A percentile compares a stretch with the other conserved stretches of the same genome.
phyloP scores from a whole-genome alignment of 2,797 vertebrate genomes.

The Clarias pachynema region DNA sequence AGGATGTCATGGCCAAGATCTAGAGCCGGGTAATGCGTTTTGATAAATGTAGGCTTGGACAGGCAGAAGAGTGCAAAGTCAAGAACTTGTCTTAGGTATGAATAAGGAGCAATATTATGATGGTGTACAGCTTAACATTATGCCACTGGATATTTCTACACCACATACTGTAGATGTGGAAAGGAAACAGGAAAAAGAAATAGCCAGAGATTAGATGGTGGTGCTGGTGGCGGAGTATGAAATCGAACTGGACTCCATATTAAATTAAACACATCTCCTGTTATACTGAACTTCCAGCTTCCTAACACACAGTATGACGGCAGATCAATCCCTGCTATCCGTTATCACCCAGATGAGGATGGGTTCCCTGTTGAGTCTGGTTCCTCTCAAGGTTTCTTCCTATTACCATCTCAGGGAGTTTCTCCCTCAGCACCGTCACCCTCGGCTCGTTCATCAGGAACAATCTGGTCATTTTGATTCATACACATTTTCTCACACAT shows the following conservation, averaged over 20 bases:
- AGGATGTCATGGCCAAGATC: constrained; percentile 20
- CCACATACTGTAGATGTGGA: background rate
- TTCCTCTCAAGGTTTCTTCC: too few species aligned
- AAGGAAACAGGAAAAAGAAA: background rate
- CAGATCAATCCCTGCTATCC: too few species aligned
- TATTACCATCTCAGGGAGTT: too few species aligned
- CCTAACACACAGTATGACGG: too few species aligned
- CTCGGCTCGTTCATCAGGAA: too few species aligned
- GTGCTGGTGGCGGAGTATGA: background rate
- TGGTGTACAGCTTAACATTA: background rate
- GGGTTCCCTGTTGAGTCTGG: too few species aligned
- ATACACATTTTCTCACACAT: too few species aligned
- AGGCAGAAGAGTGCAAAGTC: constrained; percentile 7
- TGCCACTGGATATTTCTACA: background rate
- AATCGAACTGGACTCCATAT: background rate
- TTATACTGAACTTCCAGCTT: too few species aligned
- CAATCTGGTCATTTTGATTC: too few species aligned
- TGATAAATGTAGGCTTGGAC: constrained; percentile 12
- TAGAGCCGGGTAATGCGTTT: constrained; percentile 14
- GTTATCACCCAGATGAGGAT: too few species aligned
- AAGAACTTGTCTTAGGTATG: background rate
- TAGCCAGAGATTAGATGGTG: background rate
- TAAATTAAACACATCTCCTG: too few species aligned
- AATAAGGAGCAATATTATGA: background rate
- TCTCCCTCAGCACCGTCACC: too few species aligned